Percentiles rank a stretch among this genome's conserved stretches.
Conservation (phyloP, 2,113 vertebrate genomes). For the Gnathonemus echidnorhynchus region DNA sequence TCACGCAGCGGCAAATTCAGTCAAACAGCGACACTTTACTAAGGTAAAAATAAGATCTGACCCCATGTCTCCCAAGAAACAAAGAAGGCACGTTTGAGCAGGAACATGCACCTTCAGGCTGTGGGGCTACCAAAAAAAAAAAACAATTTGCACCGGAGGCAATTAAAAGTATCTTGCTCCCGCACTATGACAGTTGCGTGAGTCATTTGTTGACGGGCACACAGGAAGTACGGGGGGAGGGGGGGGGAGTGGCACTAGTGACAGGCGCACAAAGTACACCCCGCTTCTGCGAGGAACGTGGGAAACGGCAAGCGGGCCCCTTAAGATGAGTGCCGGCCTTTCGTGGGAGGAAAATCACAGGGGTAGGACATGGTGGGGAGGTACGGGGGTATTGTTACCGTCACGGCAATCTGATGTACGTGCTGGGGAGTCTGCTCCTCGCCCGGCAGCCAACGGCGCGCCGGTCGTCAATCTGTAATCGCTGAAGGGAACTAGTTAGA, state of each 20-base stretch:
- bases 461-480: neutral
- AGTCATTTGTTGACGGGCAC: neutral
- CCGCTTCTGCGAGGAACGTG: neutral
- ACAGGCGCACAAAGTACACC: neutral
- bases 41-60: neutral
- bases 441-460: neutral
- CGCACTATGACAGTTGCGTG: neutral
- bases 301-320: neutral
- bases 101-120: neutral
- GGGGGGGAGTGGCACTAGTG: neutral
- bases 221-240: neutral
- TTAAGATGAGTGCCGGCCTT: neutral
- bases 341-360: slow-evolving; percentile 11
- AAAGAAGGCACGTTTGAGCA: neutral
- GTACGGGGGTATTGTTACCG: neutral
- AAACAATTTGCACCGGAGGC: neutral
- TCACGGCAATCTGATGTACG: neutral
- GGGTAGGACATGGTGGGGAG: neutral
- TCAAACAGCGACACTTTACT: neutral
- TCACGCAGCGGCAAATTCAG: neutral
- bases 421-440: neutral
- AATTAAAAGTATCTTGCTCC: slow-evolving; percentile 5
- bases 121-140: neutral
- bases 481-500: neutral
- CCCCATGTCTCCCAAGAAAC: neutral